Evolutionary conservation across 23 tunicate species (phyloP).

Genomic region (Ascidia mentula): DNA sequence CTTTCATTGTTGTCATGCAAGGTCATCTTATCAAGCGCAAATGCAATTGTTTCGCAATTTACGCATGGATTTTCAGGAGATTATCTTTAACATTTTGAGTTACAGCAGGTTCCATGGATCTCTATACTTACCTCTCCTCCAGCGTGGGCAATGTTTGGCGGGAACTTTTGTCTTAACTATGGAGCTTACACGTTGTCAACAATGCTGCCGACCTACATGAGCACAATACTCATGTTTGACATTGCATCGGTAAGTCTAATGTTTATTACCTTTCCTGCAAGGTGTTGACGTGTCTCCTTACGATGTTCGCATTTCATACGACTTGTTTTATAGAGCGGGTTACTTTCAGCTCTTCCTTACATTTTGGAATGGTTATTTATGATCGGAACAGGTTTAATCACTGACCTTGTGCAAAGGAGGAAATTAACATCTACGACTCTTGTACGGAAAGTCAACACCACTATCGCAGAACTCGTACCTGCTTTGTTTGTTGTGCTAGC

Average conservation of each 20-base stretch:
- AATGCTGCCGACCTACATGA: constrained; percentile 58
- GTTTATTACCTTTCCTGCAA: too few relatives aligned
- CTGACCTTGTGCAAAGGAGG: background rate
- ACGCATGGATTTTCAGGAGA: too few relatives aligned
- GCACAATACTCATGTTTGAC: constrained; percentile 34
- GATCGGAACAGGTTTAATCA: background rate
- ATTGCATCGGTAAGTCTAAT: constrained; percentile 26
- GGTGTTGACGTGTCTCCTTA: background rate
- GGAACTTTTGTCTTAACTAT: constrained; percentile 33
- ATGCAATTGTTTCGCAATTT: too few relatives aligned
- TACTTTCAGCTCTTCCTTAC: constrained; percentile 14
- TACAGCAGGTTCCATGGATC: constrained; percentile 29
- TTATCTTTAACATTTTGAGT: too few relatives aligned
- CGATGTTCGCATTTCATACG: background rate
- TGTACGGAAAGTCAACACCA: constrained; percentile 12
- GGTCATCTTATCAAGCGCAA: too few relatives aligned
- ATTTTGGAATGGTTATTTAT: background rate
- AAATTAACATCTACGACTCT: background rate
- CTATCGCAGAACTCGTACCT: constrained; percentile 17
- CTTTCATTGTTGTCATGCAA: too few relatives aligned
- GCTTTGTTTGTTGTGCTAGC: constrained; percentile 50
- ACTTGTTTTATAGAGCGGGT: constrained; percentile 5
- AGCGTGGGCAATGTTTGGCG: constrained; percentile 32
- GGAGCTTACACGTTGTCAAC: constrained; percentile 34
- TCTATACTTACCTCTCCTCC: constrained; percentile 43